Evolutionary conservation across 2,113 vertebrate genomes (phyloP).

Genomic region (Chrysochloris asiatica): DNA sequence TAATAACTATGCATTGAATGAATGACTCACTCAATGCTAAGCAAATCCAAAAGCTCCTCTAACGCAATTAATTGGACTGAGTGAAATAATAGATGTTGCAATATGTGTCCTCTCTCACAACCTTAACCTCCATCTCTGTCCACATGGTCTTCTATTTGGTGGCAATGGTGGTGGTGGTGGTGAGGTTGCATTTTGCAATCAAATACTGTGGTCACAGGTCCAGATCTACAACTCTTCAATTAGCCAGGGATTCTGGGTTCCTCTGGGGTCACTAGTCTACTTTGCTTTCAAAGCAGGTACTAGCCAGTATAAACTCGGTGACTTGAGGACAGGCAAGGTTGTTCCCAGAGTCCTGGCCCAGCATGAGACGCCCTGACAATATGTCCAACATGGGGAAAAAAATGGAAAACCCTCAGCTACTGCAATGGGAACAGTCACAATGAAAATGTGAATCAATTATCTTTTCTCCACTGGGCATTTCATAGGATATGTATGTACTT

Average conservation of each 20-base stretch:
- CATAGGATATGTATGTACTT: neutral
- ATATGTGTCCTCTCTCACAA: neutral
- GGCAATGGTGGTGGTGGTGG: too few species aligned
- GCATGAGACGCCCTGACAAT: neutral
- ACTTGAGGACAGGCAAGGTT: neutral
- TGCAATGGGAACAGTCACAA: neutral
- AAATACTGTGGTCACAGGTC: neutral
- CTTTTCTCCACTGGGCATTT: neutral
- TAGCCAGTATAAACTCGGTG: neutral
- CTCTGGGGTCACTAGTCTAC: neutral
- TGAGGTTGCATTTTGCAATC: neutral
- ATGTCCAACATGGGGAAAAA: neutral
- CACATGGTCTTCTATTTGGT: slow-evolving; percentile 19
- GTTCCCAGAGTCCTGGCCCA: neutral
- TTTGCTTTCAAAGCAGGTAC: neutral
- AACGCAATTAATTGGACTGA: neutral
- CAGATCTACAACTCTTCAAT: neutral
- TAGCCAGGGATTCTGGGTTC: slow-evolving; percentile 19
- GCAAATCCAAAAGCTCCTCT: neutral
- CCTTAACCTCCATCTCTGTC: neutral
- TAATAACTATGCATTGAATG: neutral
- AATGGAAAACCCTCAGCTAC: neutral
- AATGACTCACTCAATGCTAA: neutral
- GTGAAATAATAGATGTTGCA: neutral
- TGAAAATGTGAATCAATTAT: too few species aligned